Evolutionary conservation across 1,140 invertebrate genomes (phyloP), one percentile per base, ranked within the genome.

Genomic region (Fopius arisanus): DNA sequence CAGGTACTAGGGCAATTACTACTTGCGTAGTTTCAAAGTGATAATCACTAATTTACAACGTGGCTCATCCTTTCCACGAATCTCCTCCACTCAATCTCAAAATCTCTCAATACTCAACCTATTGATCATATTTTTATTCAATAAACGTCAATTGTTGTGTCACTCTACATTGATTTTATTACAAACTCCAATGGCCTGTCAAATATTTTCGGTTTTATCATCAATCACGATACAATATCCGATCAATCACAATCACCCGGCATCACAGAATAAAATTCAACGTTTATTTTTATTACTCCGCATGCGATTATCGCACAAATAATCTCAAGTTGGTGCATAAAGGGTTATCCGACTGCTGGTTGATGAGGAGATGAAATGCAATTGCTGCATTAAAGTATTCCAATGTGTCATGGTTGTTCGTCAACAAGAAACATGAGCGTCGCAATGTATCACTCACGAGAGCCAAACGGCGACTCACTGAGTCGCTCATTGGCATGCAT

Each of bases 1-100:
- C 67, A 69, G 67, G 67, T 69, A 69, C 67, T 26, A 48, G 19
- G 19, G 67, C 43, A 48, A 69, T 69, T n/a, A 26, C 28, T 21
- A 37, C 14, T 69, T 67, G 33, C n/a, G 14, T 29, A n/a, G 37
- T 67, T 41, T 67, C 1, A 37, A 37, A 37, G 12, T 37, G 33
- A 37, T 12, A 37, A 37, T 7, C 3, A 1, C 9, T 10, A 37
- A 10, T 3, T 37, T 37, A 12, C 7, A 37, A 37, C 33, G 7
- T 37, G 33, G 3, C 9, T 26, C 40, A 12, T 33, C 63, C 3
- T 40, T 23, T 19, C n/a, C 3, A 40, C 28, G 5, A 19, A 19
- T 10, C 65, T 23, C 31, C 12, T 67, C 16, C 21, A 1, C 16
- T 23, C 48, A 23, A 14, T 19, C 54, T 26, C 26, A 5, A 10